Evolutionary conservation across 2,888 invertebrate genomes (phyloP), one percentile per base, ranked within the genome.

Genomic region (Elaeidobius kamerunicus): DNA sequence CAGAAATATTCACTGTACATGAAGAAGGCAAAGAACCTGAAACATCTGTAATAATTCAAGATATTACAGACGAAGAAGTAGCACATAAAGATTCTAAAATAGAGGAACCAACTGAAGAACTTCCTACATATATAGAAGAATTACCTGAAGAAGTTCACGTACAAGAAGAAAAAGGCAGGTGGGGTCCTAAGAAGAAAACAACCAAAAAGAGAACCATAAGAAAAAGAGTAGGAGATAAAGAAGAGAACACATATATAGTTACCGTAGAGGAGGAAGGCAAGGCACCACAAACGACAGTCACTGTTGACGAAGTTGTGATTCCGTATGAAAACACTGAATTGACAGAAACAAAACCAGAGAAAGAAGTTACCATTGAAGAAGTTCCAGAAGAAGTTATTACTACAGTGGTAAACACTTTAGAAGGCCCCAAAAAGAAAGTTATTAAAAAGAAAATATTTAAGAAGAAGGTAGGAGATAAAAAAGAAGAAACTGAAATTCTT

Each of bases 1-100:
- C 75, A 0, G 73, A 76, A 69, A 75, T 77, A 41, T 65, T 71
- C 42, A 75, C 75, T 15, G 66, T 75, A 30, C 70, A 72, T 61
- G 68, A 73, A 61, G 75, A 75, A 51, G 73, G 71, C 9, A 65
- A 69, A 46, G 65, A 73, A 49, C 77, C 77, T 0, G 63, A 72
- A 45, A 70, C 62, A 40, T 67, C 69, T 27, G 65, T 70, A 23
- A 60, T 59, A 2, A 65, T 68, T 3, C 55, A 65, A 58, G 64
- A 67, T 60, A 52, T 60, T 16, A 49, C 48, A n/a, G 50, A 58
- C 28, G 56, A 62, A 35, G 57, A 61, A 45, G 51, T 52, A 48
- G 58, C 35, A 38, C 49, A 52, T 23, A 54, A 61, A 52, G 50
- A 49, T 36, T 47, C 56, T 43, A 55, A 17, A 14, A 44, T 19